Conservation (phyloP, 2,797 vertebrate species). For the Sphenopsis melanotis region DNA sequence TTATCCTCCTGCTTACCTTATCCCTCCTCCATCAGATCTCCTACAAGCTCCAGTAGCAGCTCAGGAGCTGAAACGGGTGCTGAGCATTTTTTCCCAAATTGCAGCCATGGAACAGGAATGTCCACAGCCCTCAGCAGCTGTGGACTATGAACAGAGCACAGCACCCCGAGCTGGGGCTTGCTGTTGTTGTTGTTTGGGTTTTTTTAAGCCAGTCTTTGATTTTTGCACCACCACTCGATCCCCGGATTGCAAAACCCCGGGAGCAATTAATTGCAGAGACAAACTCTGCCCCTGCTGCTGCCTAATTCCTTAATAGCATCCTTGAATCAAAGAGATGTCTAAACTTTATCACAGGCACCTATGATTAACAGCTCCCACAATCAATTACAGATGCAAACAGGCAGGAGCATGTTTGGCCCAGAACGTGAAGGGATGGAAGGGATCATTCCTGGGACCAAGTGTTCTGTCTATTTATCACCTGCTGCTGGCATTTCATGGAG, state of each 20-base stretch:
- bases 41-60: neutral
- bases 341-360: conserved; percentile 24
- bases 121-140: neutral
- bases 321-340: conserved; percentile 48
- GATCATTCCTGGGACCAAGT: neutral
- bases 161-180: neutral
- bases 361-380: conserved; percentile 43
- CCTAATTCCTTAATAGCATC: conserved; percentile 59
- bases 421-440: neutral
- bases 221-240: neutral
- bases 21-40: neutral
- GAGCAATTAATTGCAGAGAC: conserved; percentile 34
- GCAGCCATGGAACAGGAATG: neutral
- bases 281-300: conserved; percentile 21
- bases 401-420: neutral
- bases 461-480: neutral
- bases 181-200: neutral
- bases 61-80: neutral
- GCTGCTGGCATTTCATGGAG: neutral
- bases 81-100: neutral
- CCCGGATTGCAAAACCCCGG: neutral
- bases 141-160: neutral
- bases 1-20: neutral
- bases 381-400: conserved; percentile 48
- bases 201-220: neutral